Evolutionary conservation across 2,888 invertebrate species (phyloP), one percentile per base, ranked within the genome.

Genomic region (Callyntrura guangdongensis): DNA sequence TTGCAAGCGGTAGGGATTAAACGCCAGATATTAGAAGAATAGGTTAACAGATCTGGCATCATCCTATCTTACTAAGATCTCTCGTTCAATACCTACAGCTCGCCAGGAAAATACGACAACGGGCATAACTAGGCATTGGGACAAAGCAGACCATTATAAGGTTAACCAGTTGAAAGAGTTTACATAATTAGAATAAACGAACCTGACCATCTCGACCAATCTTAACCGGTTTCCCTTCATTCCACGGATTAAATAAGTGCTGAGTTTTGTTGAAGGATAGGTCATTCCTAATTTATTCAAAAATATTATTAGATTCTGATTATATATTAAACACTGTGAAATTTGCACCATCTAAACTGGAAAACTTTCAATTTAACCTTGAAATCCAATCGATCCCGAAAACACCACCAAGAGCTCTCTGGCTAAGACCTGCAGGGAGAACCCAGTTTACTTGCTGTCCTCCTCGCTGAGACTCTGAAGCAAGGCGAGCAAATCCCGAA

Each of bases 371-470:
- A 17, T 27, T 36, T 59, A 6, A 95, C 96, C 95, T 97, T 95
- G 98, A 98, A 94, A 99, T 97, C 99, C 99, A 99, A 95, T 99
- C 99, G 9, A 99, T 97, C 95, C 98, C 97, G 95, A 99, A 99
- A 14, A 99, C 98, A 89, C 99, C 99, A 94, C 99, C 99, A 79
- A 99, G 96, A 59, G 98, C 98, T 95, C 98, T 97, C 4, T 98
- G 97, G 91, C 98, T 98, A 83, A 99, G 96, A 25, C 99, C 98
- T 4, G 98, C 98, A 1, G 99, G 99, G 90, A 99, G 95, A 91
- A 96, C 98, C 99, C 99, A 99, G 61, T 98, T 97, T 94, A 99
- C 97, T 61, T 98, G 97, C 5, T 98, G 97, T 59, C 97, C 97
- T 95, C 99, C 98, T 94, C 98, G 97, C 84, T 98, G 96, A 0